Evolutionary conservation across 35 echinoderm and acorn worm genomes (phyloP), one percentile per base, ranked within the genome.

Genomic region (Ophiothrix spiculata): DNA sequence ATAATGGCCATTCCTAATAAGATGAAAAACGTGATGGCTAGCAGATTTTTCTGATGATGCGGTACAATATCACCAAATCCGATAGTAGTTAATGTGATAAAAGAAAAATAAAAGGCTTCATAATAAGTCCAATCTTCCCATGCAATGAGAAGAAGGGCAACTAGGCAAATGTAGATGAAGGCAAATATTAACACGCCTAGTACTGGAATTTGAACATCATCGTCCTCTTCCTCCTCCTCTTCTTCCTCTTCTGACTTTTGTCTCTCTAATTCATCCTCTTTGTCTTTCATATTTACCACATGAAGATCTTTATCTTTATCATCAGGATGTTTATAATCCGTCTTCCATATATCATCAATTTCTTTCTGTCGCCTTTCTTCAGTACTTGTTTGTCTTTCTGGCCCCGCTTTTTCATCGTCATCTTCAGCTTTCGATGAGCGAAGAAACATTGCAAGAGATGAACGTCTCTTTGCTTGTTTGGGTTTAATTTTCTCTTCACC

Each of bases 1-100:
- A 99, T 99, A 69, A 99, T 88, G 31, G 96, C 92, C 96, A 99
- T 99, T 31, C 96, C 96, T 37, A 99, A 75, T 31, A 99, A 78
- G 32, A 99, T 99, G 45, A 99, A 90, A 64, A 99, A 94, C 0
- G 90, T 91, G 76, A 85, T 91, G 0, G 81, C 86, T 11, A 99
- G 34, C 0, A 93, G 79, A 39, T 91, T 88, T 79, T 99, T 99
- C 80, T 99, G 96, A 78, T 99, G 89, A 3, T 84, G 37, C 1
- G 96, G 96, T 31, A 94, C 92, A 36, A 94, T 39, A 56, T 99
- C 96, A 10, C 96, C 96, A 39, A 99, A 99, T 14, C 96, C 96
- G 37, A 99, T 99, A 23, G 96, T 99, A 1, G 91, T 99, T 6
- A 99, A 76, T 10, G 96, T 99, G 1, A 99, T 90, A 75, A 99